Conservation (phyloP, 2,888 invertebrate genomes). For the Anthophora plumipes region DNA sequence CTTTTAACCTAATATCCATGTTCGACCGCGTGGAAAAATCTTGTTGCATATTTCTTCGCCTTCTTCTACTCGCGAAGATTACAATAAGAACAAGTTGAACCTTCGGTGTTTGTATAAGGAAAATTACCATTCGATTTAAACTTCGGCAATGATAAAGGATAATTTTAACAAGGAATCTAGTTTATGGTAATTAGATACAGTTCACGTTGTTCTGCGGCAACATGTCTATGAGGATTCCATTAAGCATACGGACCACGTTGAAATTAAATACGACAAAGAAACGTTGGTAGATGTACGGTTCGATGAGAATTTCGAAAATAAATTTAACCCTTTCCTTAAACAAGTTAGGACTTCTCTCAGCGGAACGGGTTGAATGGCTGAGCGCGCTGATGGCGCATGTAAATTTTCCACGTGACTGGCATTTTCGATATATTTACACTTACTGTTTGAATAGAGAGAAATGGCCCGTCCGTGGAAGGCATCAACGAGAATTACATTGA, state of each 20-base stretch:
- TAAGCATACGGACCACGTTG: not conserved
- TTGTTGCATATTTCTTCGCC: no score
- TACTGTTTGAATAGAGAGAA: constrained; percentile 12
- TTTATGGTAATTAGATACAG: no score
- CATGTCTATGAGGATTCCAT: not conserved
- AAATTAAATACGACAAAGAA: constrained; percentile 11
- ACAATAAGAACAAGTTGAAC: not conserved
- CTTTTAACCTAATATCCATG: not conserved
- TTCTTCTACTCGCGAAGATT: not conserved
- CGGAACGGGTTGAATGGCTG: not conserved
- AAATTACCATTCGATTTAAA: not conserved
- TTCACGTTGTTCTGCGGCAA: not conserved
- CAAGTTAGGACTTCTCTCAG: constrained; percentile 1
- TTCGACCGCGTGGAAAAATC: not conserved
- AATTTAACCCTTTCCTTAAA: constrained; percentile 25
- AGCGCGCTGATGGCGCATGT: constrained; percentile 20
- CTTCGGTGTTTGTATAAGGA: not conserved
- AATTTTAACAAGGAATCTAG: not conserved
- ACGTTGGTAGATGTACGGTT: not conserved
- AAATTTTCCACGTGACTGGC: constrained; percentile 49
- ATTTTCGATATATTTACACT: constrained; percentile 37
- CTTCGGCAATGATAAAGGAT: not conserved
- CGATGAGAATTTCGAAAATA: constrained; percentile 30
- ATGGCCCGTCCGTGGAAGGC: not conserved
- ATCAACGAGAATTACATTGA: constrained; percentile 10